A percentile compares a stretch with the other conserved stretches of the same genome.
Conservation (phyloP, 2,888 invertebrate genomes). For the Neuroscelio doddi region DNA sequence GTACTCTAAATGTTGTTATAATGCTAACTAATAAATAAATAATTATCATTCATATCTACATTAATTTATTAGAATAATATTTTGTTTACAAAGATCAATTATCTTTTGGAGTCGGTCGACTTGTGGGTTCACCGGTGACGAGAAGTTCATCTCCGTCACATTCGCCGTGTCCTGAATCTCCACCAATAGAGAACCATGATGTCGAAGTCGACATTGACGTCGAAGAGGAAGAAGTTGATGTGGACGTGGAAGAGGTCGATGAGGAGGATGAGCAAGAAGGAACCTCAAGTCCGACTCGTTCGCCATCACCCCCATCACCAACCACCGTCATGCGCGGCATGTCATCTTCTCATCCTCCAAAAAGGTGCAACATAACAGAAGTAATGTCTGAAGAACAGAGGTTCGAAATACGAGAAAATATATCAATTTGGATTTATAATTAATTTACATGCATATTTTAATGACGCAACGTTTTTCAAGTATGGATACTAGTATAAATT, state of each 20-base stretch:
- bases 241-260: conserved; percentile 68
- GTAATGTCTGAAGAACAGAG: not conserved
- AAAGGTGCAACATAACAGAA: conserved; percentile 44
- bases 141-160: conserved; percentile 65
- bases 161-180: conserved; percentile 67
- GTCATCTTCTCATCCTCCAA: conserved; percentile 58
- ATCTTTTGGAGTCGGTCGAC: conserved; percentile 87
- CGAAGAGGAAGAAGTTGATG: conserved; percentile 68
- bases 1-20: not conserved
- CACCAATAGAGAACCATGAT: conserved; percentile 63
- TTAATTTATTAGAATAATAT: not conserved
- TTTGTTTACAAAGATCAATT: conserved; percentile 77
- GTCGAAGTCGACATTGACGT: conserved; percentile 65
- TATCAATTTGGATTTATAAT: too few relatives aligned
- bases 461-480: too few relatives aligned
- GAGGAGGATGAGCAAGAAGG: conserved; percentile 66
- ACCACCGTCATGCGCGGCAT: conserved; percentile 56
- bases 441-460: too few relatives aligned
- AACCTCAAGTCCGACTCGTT: conserved; percentile 63
- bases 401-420: not conserved
- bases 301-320: conserved; percentile 63
- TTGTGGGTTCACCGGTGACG: conserved; percentile 75
- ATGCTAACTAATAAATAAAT: not conserved
- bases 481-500: too few relatives aligned
- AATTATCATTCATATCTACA: not conserved